Percentiles rank a stretch among this genome's conserved stretches.
phyloP scores from a whole-genome alignment of 2,797 vertebrate genomes.

The Pangasius djambal region DNA sequence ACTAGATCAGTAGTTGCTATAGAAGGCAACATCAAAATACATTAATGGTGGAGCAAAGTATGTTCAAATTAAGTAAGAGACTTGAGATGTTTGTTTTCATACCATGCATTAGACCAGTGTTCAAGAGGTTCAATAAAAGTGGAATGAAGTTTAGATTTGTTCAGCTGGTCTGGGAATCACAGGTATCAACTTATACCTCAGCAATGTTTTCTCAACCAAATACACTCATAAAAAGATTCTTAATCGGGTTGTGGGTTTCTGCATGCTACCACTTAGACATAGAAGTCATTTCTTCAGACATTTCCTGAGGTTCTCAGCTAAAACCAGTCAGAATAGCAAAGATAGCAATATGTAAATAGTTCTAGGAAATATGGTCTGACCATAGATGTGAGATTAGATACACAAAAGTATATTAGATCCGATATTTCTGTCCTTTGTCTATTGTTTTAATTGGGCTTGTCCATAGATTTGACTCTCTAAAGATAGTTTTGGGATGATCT shows the following conservation, averaged over 20 bases:
- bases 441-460: neutral
- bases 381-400: neutral
- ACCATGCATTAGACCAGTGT: neutral
- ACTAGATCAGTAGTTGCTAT: neutral
- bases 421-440: neutral
- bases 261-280: neutral
- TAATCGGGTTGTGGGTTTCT: neutral
- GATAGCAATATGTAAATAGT: neutral
- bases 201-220: neutral
- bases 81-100: neutral
- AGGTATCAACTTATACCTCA: neutral
- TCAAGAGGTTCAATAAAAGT: neutral
- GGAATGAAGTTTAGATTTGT: neutral
- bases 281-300: neutral
- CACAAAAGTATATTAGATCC: neutral
- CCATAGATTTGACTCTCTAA: neutral
- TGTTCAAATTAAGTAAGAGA: neutral
- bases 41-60: neutral
- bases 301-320: neutral
- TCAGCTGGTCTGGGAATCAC: neutral
- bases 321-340: conserved; percentile 1
- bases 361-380: neutral
- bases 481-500: neutral
- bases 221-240: neutral
- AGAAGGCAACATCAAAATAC: neutral